Percentiles rank a stretch among this genome's conserved stretches.
These are phyloP conservation scores for Drosophila athabasca DNA, from an alignment of 1,140 invertebrate genomes.

Conservation along the genomic window DNA sequence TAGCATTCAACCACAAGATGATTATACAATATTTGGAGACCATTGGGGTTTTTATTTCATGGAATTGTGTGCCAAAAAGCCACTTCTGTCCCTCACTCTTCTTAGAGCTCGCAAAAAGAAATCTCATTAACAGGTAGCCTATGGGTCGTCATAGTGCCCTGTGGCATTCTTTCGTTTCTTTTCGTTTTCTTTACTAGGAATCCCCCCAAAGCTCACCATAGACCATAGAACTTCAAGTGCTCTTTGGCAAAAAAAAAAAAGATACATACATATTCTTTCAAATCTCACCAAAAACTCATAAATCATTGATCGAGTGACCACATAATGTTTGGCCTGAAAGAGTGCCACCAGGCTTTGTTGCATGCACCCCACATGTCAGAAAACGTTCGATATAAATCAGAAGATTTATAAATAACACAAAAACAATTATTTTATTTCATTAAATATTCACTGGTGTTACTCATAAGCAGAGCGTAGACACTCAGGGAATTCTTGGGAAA, in stretches of 20 bases:
- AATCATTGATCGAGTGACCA: slow-evolving; percentile 5
- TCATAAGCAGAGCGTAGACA: slow-evolving; percentile 5
- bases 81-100: too few relatives aligned
- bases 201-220: too few relatives aligned
- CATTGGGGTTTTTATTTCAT: not conserved
- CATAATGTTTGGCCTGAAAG: slow-evolving; percentile 9
- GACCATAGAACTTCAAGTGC: not conserved
- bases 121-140: too few relatives aligned
- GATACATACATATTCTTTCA: not conserved
- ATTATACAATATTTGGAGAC: slow-evolving; percentile 2
- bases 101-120: too few relatives aligned
- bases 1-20: slow-evolving; percentile 38
- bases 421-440: not conserved
- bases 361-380: not conserved
- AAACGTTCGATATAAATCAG: slow-evolving; percentile 7
- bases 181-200: too few relatives aligned
- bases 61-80: slow-evolving; percentile 4
- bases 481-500: slow-evolving; percentile 27
- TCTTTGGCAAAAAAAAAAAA: not conserved
- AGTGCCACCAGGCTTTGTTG: too few relatives aligned
- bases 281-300: slow-evolving; percentile 1
- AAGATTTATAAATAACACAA: slow-evolving; percentile 13
- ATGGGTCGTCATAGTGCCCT: too few relatives aligned
- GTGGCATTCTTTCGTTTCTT: too few relatives aligned
- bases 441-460: slow-evolving; percentile 6